phyloP scores from a whole-genome alignment of 2,888 invertebrate genomes.

The Dastarcus helophoroides region DNA sequence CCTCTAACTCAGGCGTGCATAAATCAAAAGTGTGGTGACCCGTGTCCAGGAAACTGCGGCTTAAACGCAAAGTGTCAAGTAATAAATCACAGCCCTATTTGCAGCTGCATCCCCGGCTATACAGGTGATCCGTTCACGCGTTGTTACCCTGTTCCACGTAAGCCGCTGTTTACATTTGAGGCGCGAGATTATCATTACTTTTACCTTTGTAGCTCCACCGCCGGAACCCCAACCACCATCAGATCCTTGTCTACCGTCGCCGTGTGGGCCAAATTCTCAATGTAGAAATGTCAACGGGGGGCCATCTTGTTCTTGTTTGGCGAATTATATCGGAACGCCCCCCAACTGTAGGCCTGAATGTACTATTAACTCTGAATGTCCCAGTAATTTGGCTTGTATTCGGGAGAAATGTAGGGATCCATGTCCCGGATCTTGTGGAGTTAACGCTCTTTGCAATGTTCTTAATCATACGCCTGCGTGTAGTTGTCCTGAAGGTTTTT shows the following conservation, averaged over 20 bases:
- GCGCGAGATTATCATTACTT: background rate
- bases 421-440: slow-evolving; percentile 61
- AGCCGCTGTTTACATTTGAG: no score
- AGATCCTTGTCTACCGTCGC: slow-evolving; percentile 59
- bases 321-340: slow-evolving; percentile 54
- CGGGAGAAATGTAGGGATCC: slow-evolving; percentile 61
- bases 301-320: slow-evolving; percentile 56
- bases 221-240: slow-evolving; percentile 28
- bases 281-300: slow-evolving; percentile 48
- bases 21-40: slow-evolving; percentile 62
- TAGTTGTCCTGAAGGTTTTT: slow-evolving; percentile 47
- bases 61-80: slow-evolving; percentile 64
- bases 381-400: slow-evolving; percentile 60
- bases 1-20: slow-evolving; percentile 57
- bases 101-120: slow-evolving; percentile 58
- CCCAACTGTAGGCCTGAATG: slow-evolving; percentile 66
- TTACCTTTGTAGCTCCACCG: slow-evolving; percentile 22
- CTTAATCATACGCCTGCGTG: slow-evolving; percentile 61
- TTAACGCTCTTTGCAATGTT: slow-evolving; percentile 50
- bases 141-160: slow-evolving; percentile 21
- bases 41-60: slow-evolving; percentile 69
- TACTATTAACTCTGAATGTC: slow-evolving; percentile 59
- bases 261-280: slow-evolving; percentile 56
- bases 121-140: slow-evolving; percentile 42
- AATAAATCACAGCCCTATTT: slow-evolving; percentile 58